phyloP scores from a whole-genome alignment of 2,888 invertebrate species.

The Sinotaia quadrata region DNA sequence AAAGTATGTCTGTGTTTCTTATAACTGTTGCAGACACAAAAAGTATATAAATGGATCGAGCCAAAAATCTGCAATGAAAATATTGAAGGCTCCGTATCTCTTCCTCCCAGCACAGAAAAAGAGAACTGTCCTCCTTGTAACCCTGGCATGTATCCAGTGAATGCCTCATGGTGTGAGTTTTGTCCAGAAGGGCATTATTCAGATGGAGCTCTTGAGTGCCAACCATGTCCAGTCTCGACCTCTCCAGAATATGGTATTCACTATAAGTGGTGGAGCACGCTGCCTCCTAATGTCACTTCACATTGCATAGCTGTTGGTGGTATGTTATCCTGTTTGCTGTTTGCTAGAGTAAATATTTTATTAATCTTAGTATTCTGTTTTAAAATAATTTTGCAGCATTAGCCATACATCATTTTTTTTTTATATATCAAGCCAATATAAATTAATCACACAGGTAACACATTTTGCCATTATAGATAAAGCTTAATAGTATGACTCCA shows the following conservation, averaged over 20 bases:
- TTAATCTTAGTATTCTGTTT: no score
- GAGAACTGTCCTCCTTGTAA: conserved; percentile 75
- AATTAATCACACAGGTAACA: no score
- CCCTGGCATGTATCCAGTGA: conserved; percentile 74
- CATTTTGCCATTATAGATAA: no score
- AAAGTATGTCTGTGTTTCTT: conserved; percentile 8
- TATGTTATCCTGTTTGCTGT: no score
- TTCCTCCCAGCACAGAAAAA: conserved; percentile 69
- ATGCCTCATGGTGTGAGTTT: conserved; percentile 74
- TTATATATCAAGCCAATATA: no score
- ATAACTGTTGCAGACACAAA: conserved; percentile 68
- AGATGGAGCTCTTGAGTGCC: conserved; percentile 50
- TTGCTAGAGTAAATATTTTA: no score
- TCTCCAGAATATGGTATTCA: conserved; percentile 75
- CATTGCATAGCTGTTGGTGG: conserved; percentile 70
- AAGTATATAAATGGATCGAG: conserved; percentile 75
- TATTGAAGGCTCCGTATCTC: conserved; percentile 67
- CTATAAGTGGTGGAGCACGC: conserved; percentile 73
- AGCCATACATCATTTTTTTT: no score
- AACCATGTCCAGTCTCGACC: conserved; percentile 69
- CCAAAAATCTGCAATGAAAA: conserved; percentile 75
- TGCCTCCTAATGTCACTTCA: conserved; percentile 73
- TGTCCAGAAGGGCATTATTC: conserved; percentile 72
- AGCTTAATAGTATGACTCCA: no score
- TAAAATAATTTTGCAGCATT: no score